Percentiles rank a stretch among this genome's conserved stretches.
Conservation (phyloP, 2,888 invertebrate species). For the Drosophila helvetica region DNA sequence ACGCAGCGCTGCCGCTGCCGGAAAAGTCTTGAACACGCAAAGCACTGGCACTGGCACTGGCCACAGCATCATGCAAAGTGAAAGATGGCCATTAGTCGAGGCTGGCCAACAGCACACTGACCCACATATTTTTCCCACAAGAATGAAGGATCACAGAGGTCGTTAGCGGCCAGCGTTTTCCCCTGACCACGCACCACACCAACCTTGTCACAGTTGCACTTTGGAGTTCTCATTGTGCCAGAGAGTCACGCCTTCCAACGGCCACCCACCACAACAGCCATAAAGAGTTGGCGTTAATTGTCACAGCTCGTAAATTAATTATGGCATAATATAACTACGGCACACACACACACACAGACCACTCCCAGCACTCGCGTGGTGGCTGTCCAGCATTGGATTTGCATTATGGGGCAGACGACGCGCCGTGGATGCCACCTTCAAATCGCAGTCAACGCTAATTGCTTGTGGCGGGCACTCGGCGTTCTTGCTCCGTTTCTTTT, state of each 20-base stretch:
- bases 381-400: conserved; percentile 32
- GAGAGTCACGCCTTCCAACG: conserved; percentile 62
- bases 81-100: conserved; percentile 48
- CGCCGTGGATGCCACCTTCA: conserved; percentile 63
- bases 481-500: conserved; percentile 70
- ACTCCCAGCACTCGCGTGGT: conserved; percentile 10
- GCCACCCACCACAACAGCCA: conserved; percentile 24
- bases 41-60: conserved; percentile 6
- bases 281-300: conserved; percentile 66
- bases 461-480: conserved; percentile 65
- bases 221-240: conserved; percentile 26
- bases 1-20: conserved; percentile 56
- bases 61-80: conserved; percentile 45
- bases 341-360: conserved; percentile 21
- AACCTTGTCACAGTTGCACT: conserved; percentile 60
- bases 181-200: conserved; percentile 42
- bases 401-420: not conserved
- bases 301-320: conserved; percentile 80
- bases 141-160: conserved; percentile 26
- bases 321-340: conserved; percentile 67
- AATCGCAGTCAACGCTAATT: conserved; percentile 63
- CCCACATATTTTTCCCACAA: conserved; percentile 45
- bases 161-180: conserved; percentile 22
- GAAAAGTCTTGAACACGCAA: conserved; percentile 47
- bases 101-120: conserved; percentile 63